Evolutionary conservation across 1,140 invertebrate genomes (phyloP), one percentile per base, ranked within the genome.

Genomic region (Telenomus remus): DNA sequence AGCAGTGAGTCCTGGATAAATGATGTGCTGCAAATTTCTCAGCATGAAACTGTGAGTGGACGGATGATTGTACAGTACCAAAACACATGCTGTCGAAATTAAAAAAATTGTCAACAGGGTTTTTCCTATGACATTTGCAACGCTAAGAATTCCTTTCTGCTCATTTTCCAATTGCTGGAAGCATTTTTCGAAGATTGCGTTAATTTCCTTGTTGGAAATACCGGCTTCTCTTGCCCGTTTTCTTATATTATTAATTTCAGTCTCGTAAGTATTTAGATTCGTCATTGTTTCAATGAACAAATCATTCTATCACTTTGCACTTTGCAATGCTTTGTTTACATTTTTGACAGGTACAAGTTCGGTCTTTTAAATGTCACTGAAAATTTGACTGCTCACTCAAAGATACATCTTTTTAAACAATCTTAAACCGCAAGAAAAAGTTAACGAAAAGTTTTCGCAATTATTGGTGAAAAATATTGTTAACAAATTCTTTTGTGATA

Each of bases 11-110:
- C 89, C 90, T 15, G 92, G 92, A 88, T 93, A 93, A 81, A 94
- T 92, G 76, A 90, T 90, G 79, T 91, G 91, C 86, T 93, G 92
- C 34, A 92, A 80, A 85, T 92, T 90, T 78, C 91, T 90, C 57
- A 91, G 81, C 56, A 92, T 65, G 70, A 89, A 85, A 79, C 86
- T 90, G 49, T 91, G 87, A 0, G 88, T 85, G 14, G 86, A 82
- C 73, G 89, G 90, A 78, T 89, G 87, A 79, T 87, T 83, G 76
- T 85, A 86, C 14, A 84, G 69, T 57, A 81, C 13, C 33, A 86
- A 57, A 39, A 78, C n/a, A 69, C 79, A 68, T 57, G 86, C 19
- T 33, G 79, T 48, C n/a, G 59, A 16, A 12, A 57, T 46, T 16
- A 84, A 66, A 34, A 69, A 34, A 12, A 79, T 6, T 4, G 56